A percentile compares a stretch with the other conserved stretches of the same genome.
phyloP scores from a whole-genome alignment of 1,140 invertebrate genomes.

The Cydia strobilella region DNA sequence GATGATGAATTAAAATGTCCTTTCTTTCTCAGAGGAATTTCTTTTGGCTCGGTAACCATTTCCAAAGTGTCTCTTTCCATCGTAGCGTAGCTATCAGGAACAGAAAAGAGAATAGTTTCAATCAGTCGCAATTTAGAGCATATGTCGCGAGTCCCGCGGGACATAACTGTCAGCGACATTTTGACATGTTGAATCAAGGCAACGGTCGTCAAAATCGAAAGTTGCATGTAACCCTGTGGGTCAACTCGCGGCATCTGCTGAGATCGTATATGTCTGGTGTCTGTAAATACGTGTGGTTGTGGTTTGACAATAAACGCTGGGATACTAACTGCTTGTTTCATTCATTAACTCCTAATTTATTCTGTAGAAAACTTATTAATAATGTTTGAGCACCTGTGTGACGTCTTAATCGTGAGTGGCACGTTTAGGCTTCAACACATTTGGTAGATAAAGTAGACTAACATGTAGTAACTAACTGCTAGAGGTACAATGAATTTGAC shows the following conservation, averaged over 20 bases:
- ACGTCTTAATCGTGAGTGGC: neutral
- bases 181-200: too few relatives aligned
- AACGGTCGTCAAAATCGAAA: neutral
- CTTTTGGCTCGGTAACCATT: too few relatives aligned
- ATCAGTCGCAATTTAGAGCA: too few relatives aligned
- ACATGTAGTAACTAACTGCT: neutral
- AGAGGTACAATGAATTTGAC: neutral
- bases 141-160: too few relatives aligned
- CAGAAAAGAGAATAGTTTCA: neutral
- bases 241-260: neutral
- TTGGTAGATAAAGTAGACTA: neutral
- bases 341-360: conserved; percentile 42
- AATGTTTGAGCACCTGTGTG: neutral
- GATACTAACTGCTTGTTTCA: conserved; percentile 59
- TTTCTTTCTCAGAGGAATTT: too few relatives aligned
- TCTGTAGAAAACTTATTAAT: neutral
- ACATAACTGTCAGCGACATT: too few relatives aligned
- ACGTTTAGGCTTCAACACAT: neutral
- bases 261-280: neutral
- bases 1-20: too few relatives aligned
- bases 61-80: neutral
- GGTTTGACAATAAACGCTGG: conserved; percentile 46
- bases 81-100: neutral
- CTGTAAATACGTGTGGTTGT: conserved; percentile 30
- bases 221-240: neutral